phyloP scores from a whole-genome alignment of 2,797 vertebrate genomes.

The Mus caroli region DNA sequence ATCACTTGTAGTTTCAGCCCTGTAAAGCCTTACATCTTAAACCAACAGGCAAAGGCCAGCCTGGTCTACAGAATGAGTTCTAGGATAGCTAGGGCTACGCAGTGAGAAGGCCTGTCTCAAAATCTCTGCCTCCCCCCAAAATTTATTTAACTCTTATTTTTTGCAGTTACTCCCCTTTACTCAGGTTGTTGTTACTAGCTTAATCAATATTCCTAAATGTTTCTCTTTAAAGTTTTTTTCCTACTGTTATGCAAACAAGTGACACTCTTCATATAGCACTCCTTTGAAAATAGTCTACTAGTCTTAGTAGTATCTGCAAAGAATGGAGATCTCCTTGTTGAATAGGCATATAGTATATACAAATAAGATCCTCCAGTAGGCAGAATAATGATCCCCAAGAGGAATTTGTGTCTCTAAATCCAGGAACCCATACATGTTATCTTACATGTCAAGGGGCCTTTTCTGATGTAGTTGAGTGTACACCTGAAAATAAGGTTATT shows the following conservation, averaged over 20 bases:
- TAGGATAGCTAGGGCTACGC: neutral
- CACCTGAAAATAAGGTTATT: neutral
- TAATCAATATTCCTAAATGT: neutral
- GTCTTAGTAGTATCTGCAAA: conserved; percentile 13
- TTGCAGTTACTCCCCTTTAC: conserved; percentile 17
- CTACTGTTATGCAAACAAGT: conserved; percentile 22
- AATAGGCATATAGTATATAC: neutral
- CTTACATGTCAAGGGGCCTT: neutral
- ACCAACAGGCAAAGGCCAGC: neutral
- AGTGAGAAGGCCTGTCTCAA: neutral
- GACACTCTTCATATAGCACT: conserved; percentile 17
- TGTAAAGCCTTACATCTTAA: conserved; percentile 21
- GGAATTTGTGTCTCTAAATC: neutral
- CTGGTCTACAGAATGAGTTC: neutral
- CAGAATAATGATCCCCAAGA: neutral
- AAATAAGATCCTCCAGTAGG: neutral
- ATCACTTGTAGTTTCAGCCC: neutral
- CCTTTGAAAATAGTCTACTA: conserved; percentile 23
- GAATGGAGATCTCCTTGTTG: neutral
- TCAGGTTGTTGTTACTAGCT: neutral
- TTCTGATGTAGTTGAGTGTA: neutral
- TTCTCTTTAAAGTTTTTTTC: conserved; percentile 31
- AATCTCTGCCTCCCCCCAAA: neutral
- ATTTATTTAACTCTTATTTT: conserved; percentile 4
- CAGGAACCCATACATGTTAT: neutral